phyloP scores from a whole-genome alignment of 2,113 vertebrate species.

The Scomber colias region DNA sequence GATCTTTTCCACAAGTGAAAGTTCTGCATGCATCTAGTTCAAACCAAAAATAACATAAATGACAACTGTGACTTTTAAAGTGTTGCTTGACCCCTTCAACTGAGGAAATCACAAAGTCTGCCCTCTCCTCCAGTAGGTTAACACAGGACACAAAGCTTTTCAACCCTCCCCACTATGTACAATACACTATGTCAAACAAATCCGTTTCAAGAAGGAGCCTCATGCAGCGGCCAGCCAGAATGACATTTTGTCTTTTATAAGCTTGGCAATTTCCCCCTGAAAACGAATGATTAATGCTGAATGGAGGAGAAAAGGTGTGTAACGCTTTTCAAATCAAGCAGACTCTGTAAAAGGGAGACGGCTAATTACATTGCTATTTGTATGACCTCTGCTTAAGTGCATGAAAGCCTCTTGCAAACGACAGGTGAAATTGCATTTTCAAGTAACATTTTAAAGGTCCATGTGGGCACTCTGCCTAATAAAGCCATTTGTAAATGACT shows the following conservation, averaged over 20 bases:
- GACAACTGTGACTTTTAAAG: slow-evolving; percentile 35
- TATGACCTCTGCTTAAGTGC: slow-evolving; percentile 80
- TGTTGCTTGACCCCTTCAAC: slow-evolving; percentile 24
- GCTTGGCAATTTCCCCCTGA: slow-evolving; percentile 59
- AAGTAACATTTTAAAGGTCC: slow-evolving; percentile 84
- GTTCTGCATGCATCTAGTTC: background rate
- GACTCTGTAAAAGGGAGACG: slow-evolving; percentile 71
- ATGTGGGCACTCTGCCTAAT: slow-evolving; percentile 83
- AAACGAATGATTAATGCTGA: slow-evolving; percentile 75
- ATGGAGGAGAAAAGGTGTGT: slow-evolving; percentile 76
- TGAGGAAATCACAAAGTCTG: slow-evolving; percentile 33
- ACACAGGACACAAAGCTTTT: slow-evolving; percentile 61
- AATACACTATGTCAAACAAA: slow-evolving; percentile 37
- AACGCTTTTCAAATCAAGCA: slow-evolving; percentile 77
- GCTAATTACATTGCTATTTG: slow-evolving; percentile 79
- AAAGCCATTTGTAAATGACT: slow-evolving; percentile 86
- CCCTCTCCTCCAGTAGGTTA: slow-evolving; percentile 34
- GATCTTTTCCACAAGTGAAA: background rate
- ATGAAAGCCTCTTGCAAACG: slow-evolving; percentile 82
- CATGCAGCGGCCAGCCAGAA: slow-evolving; percentile 58
- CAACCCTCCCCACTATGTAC: slow-evolving; percentile 38
- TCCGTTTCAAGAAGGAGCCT: slow-evolving; percentile 54
- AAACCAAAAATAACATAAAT: slow-evolving; percentile 1
- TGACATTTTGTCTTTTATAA: slow-evolving; percentile 69
- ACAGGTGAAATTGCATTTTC: slow-evolving; percentile 85